A percentile compares a stretch with the other conserved stretches of the same genome.
phyloP scores from a whole-genome alignment of 1,140 invertebrate species.

The Dendroctonus valens region DNA sequence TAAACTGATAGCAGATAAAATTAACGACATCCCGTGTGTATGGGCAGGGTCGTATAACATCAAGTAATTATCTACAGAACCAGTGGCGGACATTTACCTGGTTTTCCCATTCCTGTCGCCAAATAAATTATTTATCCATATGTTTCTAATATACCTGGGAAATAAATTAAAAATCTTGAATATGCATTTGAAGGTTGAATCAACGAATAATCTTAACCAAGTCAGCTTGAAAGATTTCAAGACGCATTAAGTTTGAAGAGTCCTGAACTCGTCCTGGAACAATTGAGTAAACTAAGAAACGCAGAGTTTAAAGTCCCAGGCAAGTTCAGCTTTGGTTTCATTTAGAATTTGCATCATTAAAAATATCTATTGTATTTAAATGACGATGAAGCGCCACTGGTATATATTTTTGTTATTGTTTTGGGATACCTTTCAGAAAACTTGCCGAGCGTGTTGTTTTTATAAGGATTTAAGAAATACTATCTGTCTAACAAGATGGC shows the following conservation, averaged over 20 bases:
- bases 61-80: conserved; percentile 32
- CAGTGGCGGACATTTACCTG: conserved; percentile 13
- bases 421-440: conserved; percentile 30
- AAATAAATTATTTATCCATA: too few relatives aligned
- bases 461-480: conserved; percentile 33
- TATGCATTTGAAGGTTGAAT: too few relatives aligned
- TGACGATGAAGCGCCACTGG: conserved; percentile 9
- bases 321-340: too few relatives aligned
- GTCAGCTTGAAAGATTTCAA: too few relatives aligned
- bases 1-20: conserved; percentile 36
- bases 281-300: too few relatives aligned
- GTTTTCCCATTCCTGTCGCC: too few relatives aligned
- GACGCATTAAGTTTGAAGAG: too few relatives aligned
- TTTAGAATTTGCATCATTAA: not conserved
- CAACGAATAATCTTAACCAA: too few relatives aligned
- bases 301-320: too few relatives aligned
- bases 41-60: conserved; percentile 33
- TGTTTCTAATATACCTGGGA: too few relatives aligned
- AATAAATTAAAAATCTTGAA: too few relatives aligned
- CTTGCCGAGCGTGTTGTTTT: conserved; percentile 29
- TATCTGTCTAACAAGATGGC: conserved; percentile 30
- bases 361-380: not conserved
- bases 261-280: too few relatives aligned
- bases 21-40: conserved; percentile 37
- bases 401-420: conserved; percentile 31